A percentile compares a stretch with the other conserved stretches of the same genome.
Evolutionary conservation across 1,140 invertebrate genomes (phyloP).

Genomic region (Drosophila grimshawi): DNA sequence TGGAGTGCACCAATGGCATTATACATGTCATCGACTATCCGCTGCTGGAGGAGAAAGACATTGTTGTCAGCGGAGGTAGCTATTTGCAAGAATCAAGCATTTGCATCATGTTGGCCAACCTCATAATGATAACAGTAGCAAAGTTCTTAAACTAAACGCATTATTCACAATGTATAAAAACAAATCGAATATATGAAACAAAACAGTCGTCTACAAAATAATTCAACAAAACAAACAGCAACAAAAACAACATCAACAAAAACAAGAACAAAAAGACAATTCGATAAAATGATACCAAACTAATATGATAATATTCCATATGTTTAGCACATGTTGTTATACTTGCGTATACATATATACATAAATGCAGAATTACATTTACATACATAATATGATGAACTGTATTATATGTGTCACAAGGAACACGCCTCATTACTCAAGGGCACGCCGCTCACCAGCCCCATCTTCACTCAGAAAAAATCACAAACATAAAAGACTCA

Average conservation of each 20-base stretch:
- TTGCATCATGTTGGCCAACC: constrained; percentile 82
- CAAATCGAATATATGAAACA: constrained; percentile 61
- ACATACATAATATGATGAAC: constrained; percentile 33
- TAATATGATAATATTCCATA: constrained; percentile 59
- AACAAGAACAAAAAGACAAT: constrained; percentile 16
- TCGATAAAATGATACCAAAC: constrained; percentile 41
- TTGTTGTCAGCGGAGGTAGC: constrained; percentile 87
- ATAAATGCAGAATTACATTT: constrained; percentile 18
- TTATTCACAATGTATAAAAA: constrained; percentile 69
- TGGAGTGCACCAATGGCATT: constrained; percentile 96
- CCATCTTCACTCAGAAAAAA: constrained; percentile 19
- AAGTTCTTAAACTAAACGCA: constrained; percentile 80
- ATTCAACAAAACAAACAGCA: constrained; percentile 43
- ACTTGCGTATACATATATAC: constrained; percentile 37
- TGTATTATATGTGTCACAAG: constrained; percentile 79
- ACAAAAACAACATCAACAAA: constrained; percentile 19
- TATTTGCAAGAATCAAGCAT: constrained; percentile 81
- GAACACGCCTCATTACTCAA: constrained; percentile 47
- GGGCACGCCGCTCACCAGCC: constrained; percentile 35
- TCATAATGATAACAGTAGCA: constrained; percentile 84
- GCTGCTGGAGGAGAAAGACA: constrained; percentile 92
- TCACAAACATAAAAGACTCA: constrained; percentile 31
- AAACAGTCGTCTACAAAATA: constrained; percentile 62
- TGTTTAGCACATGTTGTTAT: constrained; percentile 63
- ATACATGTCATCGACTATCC: constrained; percentile 96